Conservation (phyloP, 37 sponge, comb jelly and placozoan species). For the Cladorhizidae sp. region DNA sequence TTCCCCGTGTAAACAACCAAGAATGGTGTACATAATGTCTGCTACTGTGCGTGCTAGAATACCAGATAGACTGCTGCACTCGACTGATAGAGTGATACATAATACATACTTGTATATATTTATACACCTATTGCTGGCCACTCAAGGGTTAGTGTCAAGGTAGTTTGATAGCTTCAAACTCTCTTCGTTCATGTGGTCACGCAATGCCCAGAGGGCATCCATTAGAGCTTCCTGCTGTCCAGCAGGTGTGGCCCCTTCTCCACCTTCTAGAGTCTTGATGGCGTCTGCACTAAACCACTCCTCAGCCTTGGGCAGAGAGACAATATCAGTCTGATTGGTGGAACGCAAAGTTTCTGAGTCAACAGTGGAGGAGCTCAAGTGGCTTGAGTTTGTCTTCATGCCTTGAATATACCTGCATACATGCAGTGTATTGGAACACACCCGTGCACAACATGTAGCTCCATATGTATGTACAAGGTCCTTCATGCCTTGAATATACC, state of each 20-base stretch:
- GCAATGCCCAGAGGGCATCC: constrained; percentile 52
- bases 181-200: constrained; percentile 50
- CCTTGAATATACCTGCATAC: constrained; percentile 35
- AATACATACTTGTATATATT: no score
- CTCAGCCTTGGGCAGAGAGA: neutral
- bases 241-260: neutral
- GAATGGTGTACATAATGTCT: no score
- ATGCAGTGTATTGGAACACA: neutral
- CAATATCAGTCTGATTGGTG: neutral
- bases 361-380: constrained; percentile 5
- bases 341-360: constrained; percentile 11
- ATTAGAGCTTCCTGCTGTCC: neutral
- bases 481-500: no score
- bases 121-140: no score
- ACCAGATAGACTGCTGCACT: no score
- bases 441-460: no score
- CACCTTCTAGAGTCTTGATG: neutral
- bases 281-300: constrained; percentile 37
- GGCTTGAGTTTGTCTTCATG: constrained; percentile 23
- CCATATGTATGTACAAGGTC: no score
- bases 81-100: no score
- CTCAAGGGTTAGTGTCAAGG: neutral
- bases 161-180: constrained; percentile 16
- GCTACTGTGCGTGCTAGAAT: no score
- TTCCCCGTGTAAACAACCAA: no score